Base-by-base conservation (phyloP, 53 echinoderm and acorn worm species). In the Apostichopus leukothele region DNA sequence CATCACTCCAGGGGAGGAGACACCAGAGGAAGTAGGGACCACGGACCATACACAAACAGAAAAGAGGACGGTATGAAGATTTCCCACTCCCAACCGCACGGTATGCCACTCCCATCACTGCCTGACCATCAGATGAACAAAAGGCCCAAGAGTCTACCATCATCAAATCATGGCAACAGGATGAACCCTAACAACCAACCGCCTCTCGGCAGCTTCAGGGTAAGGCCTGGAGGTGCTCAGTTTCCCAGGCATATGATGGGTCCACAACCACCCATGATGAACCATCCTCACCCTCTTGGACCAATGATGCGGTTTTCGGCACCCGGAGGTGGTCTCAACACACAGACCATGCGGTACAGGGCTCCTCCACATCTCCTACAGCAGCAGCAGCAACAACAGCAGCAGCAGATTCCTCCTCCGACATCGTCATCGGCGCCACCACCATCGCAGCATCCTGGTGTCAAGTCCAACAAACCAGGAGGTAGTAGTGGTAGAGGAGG, bases 291-390 rank as follows among this genome's bases (percentile, higher is more conserved):
- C 63, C 84, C 20, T 60, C 85, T 85, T 0, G 85, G 85, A 85
- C 85, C 85, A 67, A 85, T 85, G 85, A 67, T 85, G 66, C 85
- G 85, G 23, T 67, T 85, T 50, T 27, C 63, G 13, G 85, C 85
- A 27, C 85, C 85, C 5, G 51, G 52, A 52, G 60, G 60, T 4
- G 67, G 85, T 50, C 85, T 85, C 71, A 85, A 85, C 16, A 50
- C 85, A 1, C 67, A 81, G 25, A 81, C 85, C 50, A 85, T 85
- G 85, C 22, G 85, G 3, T 85, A 85, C 51, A 50, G 85, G 3
- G 85, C 85, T 26, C 83, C 83, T n/a, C 57, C 83, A 10, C 83
- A 54, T 21, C 54, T 67, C 19, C 53, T 59, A 16, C 81, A 71
- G n/a, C 81, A 53, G 54, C 53, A 54, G 81, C 39, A 39, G 39